Conservation (phyloP, 1,140 invertebrate species). For the Ectropis grisescens region DNA sequence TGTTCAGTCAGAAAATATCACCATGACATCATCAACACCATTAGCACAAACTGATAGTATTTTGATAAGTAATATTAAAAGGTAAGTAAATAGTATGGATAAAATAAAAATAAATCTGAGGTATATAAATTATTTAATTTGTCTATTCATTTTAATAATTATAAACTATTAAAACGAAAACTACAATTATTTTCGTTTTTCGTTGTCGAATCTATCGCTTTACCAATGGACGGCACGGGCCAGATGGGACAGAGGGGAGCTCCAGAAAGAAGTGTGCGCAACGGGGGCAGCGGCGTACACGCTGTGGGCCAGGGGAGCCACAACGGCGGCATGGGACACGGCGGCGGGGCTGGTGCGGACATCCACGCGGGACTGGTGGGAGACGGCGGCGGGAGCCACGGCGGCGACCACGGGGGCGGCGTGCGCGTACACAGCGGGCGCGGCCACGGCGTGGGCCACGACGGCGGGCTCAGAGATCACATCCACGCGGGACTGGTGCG, state of each 20-base stretch:
- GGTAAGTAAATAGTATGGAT: no score
- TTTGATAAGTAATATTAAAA: no score
- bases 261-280: conserved; percentile 23
- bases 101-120: no score
- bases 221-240: conserved; percentile 22
- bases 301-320: conserved; percentile 2
- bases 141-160: conserved; percentile 37
- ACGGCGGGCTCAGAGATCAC: conserved; percentile 47
- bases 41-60: no score
- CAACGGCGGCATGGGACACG: no score
- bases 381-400: conserved; percentile 36
- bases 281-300: conserved; percentile 19
- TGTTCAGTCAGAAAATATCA: no score
- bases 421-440: conserved; percentile 26
- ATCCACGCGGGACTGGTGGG: conserved; percentile 40
- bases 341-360: conserved; percentile 32
- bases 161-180: conserved; percentile 31
- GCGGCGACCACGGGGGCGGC: conserved; percentile 9
- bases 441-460: conserved; percentile 31
- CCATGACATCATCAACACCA: no score
- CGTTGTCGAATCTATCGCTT: conserved; percentile 29
- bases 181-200: conserved; percentile 17
- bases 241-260: conserved; percentile 15
- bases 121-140: conserved; percentile 13
- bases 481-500: conserved; percentile 55